A percentile compares a stretch with the other conserved stretches of the same genome.
These are phyloP conservation scores for Schlechtendalia chinensis DNA, from an alignment of 1,140 invertebrate species.

Conservation along the genomic window DNA sequence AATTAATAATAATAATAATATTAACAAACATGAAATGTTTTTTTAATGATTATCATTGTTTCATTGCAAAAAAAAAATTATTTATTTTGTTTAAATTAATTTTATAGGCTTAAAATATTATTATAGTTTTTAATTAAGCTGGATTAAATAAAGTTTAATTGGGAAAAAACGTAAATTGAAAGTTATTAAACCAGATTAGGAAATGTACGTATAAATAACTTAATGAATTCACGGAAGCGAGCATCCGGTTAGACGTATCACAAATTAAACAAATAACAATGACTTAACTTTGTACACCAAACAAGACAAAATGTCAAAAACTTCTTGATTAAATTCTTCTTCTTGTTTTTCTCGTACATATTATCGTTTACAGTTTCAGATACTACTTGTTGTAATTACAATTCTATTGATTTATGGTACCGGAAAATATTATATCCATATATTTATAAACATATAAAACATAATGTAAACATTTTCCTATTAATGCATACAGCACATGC, in stretches of 20 bases:
- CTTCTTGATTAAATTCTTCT: background rate
- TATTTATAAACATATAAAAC: too few relatives aligned
- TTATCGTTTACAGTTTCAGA: background rate
- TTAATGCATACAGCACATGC: too few relatives aligned
- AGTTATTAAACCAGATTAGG: background rate
- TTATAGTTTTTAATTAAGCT: conserved; percentile 19
- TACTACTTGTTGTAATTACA: too few relatives aligned
- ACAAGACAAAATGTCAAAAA: background rate
- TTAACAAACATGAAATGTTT: background rate
- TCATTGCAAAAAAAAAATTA: background rate
- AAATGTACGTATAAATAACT: background rate
- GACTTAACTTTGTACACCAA: background rate
- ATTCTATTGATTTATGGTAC: too few relatives aligned
- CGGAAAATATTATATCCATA: too few relatives aligned
- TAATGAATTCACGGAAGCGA: background rate
- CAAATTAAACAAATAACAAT: conserved; percentile 7
- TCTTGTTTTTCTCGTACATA: background rate
- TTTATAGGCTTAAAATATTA: conserved; percentile 1
- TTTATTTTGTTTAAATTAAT: background rate
- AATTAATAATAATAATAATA: too few relatives aligned
- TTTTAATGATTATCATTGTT: background rate
- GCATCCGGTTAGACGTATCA: background rate
- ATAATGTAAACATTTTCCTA: too few relatives aligned
- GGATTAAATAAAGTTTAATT: conserved; percentile 33
- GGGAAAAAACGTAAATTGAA: conserved; percentile 7